Base-by-base conservation (phyloP, 2,888 invertebrate species). In the Caenorhabditis afra region DNA sequence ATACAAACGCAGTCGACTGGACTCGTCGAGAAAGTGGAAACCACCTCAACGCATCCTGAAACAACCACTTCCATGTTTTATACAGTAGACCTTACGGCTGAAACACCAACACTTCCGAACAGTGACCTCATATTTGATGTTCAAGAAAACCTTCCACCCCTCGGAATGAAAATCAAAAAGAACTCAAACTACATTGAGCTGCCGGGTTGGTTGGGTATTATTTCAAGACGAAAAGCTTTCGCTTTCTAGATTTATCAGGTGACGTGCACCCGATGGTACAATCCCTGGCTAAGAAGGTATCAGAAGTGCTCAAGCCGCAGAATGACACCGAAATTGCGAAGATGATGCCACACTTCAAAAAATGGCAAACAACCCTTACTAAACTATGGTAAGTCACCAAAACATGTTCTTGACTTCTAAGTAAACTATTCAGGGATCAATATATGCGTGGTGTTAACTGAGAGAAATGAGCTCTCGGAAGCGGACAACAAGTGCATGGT, bases 111-210 rank as follows among this genome's bases (percentile, higher is more conserved):
- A 11, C 37, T 68, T 7, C 18, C 44, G 1, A 61, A 50, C 22
- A 7, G 47, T 0, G 67, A 79, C 49, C 12, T 61, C 0, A 41
- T 70, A 0, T 55, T 64, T 18, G 66, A 78, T 22, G 35, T 70
- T 12, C 79, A 79, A 61, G 74, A 79, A 20, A 79, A 79, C 8
- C 41, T 79, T 10, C 79, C 79, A 39, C 79, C 79, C 8, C 65
- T 79, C 12, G 68, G 74, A 4, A 45, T 57, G 23, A 79, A 79
- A 39, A 61, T 65, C 23, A 79, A 79, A 22, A 74, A 74, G 35
- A 68, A 62, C 14, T 23, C 49, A 29, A 70, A 77, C 18, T 70
- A 70, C 8, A 59, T 70, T 20, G 65, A 77, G 39, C 14, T 64
- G 20, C 68, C 67, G 16, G 76, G 76, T 76, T 29, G n/a, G 12